Evolutionary conservation across 2,888 invertebrate genomes (phyloP).

Genomic region (Apamea anceps): DNA sequence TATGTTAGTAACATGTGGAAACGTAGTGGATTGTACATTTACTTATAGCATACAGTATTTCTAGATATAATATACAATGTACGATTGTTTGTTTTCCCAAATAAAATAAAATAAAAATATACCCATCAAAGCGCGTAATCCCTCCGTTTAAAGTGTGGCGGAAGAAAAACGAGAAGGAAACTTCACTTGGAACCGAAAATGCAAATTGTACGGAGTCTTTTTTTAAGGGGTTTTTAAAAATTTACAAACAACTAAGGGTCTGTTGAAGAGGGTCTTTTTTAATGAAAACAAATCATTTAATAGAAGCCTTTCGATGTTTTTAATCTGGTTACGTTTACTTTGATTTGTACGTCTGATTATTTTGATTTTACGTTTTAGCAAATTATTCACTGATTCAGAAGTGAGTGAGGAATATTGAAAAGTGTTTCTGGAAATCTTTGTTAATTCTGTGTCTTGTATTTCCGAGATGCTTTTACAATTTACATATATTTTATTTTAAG

Average conservation of each 20-base stretch:
- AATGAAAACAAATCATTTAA: constrained; percentile 50
- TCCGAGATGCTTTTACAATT: neutral
- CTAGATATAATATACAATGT: too few species aligned
- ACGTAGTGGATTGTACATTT: too few species aligned
- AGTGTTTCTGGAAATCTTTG: neutral
- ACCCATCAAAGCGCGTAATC: constrained; percentile 39
- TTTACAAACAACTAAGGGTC: constrained; percentile 29
- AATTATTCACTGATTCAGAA: constrained; percentile 48
- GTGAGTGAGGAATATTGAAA: constrained; percentile 16
- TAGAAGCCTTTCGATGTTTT: constrained; percentile 27
- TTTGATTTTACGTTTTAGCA: constrained; percentile 40
- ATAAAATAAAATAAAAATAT: neutral
- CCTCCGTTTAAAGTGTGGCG: constrained; percentile 34
- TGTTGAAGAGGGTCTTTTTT: constrained; percentile 7
- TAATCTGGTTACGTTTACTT: constrained; percentile 42
- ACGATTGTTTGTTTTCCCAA: too few species aligned
- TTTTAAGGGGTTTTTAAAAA: constrained; percentile 49
- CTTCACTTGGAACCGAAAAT: constrained; percentile 43
- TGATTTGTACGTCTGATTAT: constrained; percentile 26
- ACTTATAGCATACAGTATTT: too few species aligned
- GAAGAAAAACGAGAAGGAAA: constrained; percentile 27
- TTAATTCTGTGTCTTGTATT: neutral
- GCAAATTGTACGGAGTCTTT: constrained; percentile 43
- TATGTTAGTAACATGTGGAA: too few species aligned
- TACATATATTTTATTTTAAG: neutral